Evolutionary conservation across 2,888 invertebrate genomes (phyloP), one percentile per base, ranked within the genome.

Genomic region (Nasonovia ribisnigri): DNA sequence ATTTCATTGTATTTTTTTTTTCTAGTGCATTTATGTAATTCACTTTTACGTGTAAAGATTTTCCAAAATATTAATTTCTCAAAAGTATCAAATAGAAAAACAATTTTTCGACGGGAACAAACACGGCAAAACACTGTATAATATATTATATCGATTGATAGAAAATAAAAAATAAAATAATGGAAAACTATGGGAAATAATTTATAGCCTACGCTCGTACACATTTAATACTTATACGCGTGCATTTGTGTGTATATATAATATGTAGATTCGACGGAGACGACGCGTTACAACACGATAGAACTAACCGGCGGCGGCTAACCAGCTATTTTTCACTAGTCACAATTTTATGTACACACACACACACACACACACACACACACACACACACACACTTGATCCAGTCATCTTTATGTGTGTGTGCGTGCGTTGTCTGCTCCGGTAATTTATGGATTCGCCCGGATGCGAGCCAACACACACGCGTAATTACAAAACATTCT

Each of bases 401-500:
- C n/a, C 13, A n/a, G 4, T n/a, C 36, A 4, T 46, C 48, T 36
- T 5, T 20, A 20, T 29, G 90, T 51, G 88, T 42, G 86, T n/a
- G 51, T 13, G 88, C 13, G 54, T 11, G 54, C 4, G 90, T 90
- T 60, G 91, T 91, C 87, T 60, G 86, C 86, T 60, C 26, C 16
- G 92, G 60, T 92, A 92, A 92, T 92, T 92, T 92, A 92, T 92
- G 92, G 92, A 92, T 92, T 92, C 86, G 92, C n/a, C 87, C 92
- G 92, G 92, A 92, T 48, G 92, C 92, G 87, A 92, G 92, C 86
- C 92, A 92, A 87, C 92, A 60, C 91, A 60, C 92, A 36, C 92
- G 57, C 46, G 86, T 92, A 92, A 92, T 92, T 92, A 92, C 92
- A 92, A 92, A 92, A 92, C 48, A 92, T 92, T 92, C 92, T 92